These are phyloP conservation scores for Pseudobourletiella spinata DNA, from an alignment of 1,140 invertebrate genomes.

Conservation along the genomic window DNA sequence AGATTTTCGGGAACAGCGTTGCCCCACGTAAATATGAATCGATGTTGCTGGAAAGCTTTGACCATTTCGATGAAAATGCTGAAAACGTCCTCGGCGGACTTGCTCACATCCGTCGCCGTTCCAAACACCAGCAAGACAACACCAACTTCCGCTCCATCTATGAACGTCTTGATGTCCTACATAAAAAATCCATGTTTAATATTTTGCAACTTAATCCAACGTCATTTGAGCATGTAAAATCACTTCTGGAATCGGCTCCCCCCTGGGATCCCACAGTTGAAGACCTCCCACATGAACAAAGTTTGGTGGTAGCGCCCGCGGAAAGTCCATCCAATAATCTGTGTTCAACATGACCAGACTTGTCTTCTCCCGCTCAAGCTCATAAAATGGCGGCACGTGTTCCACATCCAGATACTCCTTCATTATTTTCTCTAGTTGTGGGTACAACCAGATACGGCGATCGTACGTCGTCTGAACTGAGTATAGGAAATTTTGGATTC, in stretches of 20 bases:
- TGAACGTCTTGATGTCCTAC: constrained; percentile 13
- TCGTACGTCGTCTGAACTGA: background rate
- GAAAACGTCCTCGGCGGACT: background rate
- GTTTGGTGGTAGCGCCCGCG: constrained; percentile 11
- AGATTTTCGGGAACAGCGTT: background rate
- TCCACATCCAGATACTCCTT: background rate
- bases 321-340: constrained; percentile 16
- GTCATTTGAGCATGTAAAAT: background rate
- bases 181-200: background rate
- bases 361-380: constrained; percentile 11
- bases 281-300: constrained; percentile 17
- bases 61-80: constrained; percentile 18
- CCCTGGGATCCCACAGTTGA: constrained; percentile 9
- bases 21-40: constrained; percentile 18
- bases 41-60: constrained; percentile 3
- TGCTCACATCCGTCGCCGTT: background rate
- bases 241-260: constrained; percentile 5
- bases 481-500: constrained; percentile 7
- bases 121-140: constrained; percentile 22
- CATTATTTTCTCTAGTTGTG: constrained; percentile 6
- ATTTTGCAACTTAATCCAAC: background rate
- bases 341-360: constrained; percentile 17
- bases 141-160: constrained; percentile 18
- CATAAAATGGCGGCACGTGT: constrained; percentile 2
- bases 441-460: background rate